Conservation (phyloP, 2,888 invertebrate genomes). For the Oxystoma pomonae region DNA sequence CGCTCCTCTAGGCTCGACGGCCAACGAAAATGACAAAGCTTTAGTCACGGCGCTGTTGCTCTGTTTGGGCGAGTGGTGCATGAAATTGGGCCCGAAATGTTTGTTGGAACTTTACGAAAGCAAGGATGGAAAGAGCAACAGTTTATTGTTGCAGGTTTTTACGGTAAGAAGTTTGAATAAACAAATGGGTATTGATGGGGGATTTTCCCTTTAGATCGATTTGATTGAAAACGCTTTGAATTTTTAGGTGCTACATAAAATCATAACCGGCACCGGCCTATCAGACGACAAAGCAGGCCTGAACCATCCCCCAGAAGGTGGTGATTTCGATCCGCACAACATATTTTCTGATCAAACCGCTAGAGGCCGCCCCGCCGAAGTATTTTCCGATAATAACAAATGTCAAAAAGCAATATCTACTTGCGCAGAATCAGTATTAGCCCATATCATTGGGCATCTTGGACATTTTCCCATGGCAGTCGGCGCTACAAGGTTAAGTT, state of each 20-base stretch:
- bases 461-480: constrained; percentile 93
- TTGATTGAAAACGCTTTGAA: background rate
- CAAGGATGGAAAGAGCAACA: constrained; percentile 48
- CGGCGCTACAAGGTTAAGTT: constrained; percentile 83
- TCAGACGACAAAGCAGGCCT: background rate
- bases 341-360: constrained; percentile 65
- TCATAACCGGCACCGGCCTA: constrained; percentile 36
- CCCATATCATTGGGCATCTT: constrained; percentile 86
- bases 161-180: constrained; percentile 51
- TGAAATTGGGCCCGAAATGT: constrained; percentile 69
- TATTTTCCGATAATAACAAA: constrained; percentile 46
- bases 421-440: constrained; percentile 59
- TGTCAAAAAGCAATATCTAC: constrained; percentile 56
- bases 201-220: background rate
- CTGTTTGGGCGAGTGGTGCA: constrained; percentile 91
- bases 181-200: background rate
- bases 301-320: constrained; percentile 32
- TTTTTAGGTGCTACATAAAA: constrained; percentile 56
- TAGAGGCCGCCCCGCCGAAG: constrained; percentile 38
- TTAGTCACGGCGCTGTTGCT: constrained; percentile 78
- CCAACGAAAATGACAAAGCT: constrained; percentile 62
- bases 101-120: constrained; percentile 54
- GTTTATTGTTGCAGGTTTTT: constrained; percentile 63
- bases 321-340: constrained; percentile 64
- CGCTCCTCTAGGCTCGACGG: constrained; percentile 49